Evolutionary conservation across 1,140 invertebrate genomes (phyloP).

Genomic region (Adoxophyes honmai): DNA sequence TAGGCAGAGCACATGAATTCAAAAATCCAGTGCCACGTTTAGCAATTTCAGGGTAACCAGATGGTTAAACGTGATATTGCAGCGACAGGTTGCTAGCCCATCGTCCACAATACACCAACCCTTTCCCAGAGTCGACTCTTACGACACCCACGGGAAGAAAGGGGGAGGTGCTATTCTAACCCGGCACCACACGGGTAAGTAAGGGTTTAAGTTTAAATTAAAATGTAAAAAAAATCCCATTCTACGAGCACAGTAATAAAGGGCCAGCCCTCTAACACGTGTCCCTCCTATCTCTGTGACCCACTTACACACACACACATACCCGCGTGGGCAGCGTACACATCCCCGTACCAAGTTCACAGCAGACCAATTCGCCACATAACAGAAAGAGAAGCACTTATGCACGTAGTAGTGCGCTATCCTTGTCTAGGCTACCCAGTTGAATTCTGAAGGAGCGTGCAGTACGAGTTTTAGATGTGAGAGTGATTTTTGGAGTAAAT

Average conservation of each 20-base stretch:
- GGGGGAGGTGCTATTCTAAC: no score
- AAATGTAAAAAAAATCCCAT: no score
- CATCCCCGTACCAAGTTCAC: not conserved
- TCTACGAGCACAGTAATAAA: slow-evolving; percentile 33
- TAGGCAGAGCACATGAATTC: no score
- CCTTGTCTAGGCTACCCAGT: not conserved
- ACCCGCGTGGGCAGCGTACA: not conserved
- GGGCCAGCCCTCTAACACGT: slow-evolving; percentile 65
- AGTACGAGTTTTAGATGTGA: slow-evolving; percentile 29
- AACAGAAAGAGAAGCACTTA: not conserved
- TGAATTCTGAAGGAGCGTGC: not conserved
- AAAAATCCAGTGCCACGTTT: no score
- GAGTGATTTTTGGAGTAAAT: slow-evolving; percentile 54
- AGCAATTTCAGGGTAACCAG: no score
- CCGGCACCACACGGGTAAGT: no score
- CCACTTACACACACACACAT: slow-evolving; percentile 58
- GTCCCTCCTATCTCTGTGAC: slow-evolving; percentile 71
- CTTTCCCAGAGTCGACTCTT: no score
- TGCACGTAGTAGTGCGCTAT: not conserved
- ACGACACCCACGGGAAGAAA: no score
- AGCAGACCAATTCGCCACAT: not conserved
- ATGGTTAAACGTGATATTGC: no score
- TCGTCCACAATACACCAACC: no score
- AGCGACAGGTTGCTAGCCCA: no score
- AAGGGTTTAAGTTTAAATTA: no score